These are phyloP conservation scores for Andrena chrysosceles DNA, from an alignment of 2,888 invertebrate species.

Conservation along the genomic window DNA sequence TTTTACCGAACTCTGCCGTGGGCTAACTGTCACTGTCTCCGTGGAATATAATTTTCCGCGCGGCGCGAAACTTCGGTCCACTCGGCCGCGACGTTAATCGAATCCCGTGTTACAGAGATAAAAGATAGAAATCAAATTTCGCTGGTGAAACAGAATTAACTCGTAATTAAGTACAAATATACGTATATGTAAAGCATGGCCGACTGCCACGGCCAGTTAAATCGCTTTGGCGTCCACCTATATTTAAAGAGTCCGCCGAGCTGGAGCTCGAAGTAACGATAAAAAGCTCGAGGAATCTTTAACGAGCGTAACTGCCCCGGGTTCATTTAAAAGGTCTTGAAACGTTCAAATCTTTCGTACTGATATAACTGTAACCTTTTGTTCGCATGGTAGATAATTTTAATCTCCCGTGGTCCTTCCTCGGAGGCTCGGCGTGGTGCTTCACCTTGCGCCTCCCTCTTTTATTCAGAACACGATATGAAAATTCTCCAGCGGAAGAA, in stretches of 20 bases:
- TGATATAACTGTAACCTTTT: conserved; percentile 17
- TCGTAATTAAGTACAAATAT: conserved; percentile 11
- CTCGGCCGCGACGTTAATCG: conserved; percentile 19
- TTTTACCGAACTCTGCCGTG: background rate
- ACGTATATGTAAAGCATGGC: background rate
- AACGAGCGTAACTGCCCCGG: background rate
- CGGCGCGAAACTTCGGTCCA: conserved; percentile 2
- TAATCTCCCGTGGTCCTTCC: conserved; percentile 22
- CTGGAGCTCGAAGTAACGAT: background rate
- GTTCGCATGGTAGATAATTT: conserved; percentile 11
- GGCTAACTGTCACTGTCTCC: background rate
- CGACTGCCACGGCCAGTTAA: background rate
- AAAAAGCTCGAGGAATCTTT: background rate
- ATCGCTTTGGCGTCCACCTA: background rate
- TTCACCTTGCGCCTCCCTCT: background rate
- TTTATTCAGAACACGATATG: conserved; percentile 20
- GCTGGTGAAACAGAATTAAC: background rate
- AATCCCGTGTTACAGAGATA: conserved; percentile 29
- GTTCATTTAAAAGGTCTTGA: background rate
- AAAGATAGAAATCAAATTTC: conserved; percentile 30
- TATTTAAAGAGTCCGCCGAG: background rate
- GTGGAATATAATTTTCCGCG: conserved; percentile 1
- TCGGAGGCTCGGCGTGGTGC: background rate
- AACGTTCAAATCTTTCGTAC: background rate
- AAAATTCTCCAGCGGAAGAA: conserved; percentile 7